These are phyloP conservation scores for Zosterops borbonicus DNA, from an alignment of 2,113 vertebrate species.

Conservation along the genomic window DNA sequence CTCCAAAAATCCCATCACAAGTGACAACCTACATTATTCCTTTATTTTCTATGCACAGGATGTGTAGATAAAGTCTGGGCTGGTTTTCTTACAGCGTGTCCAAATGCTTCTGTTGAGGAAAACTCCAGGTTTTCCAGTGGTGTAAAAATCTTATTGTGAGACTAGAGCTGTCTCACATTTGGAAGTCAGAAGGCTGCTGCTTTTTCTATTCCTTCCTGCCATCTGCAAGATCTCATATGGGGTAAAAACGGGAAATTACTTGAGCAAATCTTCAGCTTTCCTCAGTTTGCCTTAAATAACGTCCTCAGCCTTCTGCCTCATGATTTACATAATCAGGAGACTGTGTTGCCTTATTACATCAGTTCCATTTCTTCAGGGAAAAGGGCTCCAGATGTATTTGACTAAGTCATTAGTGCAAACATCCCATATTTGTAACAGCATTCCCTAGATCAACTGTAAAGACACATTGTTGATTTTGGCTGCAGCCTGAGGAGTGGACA, in stretches of 20 bases:
- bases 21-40: background rate
- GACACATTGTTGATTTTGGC: constrained; percentile 61
- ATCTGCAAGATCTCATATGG: constrained; percentile 37
- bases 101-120: background rate
- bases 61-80: background rate
- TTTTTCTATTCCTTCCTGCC: constrained; percentile 28
- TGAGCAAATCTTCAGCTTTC: constrained; percentile 37
- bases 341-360: constrained; percentile 37
- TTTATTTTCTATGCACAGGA: background rate
- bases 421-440: constrained; percentile 40
- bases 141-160: background rate
- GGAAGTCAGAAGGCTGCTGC: background rate
- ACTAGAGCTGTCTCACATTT: background rate
- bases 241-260: constrained; percentile 14
- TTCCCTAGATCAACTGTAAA: constrained; percentile 37
- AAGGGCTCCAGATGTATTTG: constrained; percentile 60
- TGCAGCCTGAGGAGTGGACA: constrained; percentile 11
- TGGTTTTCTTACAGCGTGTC: background rate
- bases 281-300: constrained; percentile 43
- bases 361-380: constrained; percentile 46
- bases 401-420: constrained; percentile 53
- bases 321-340: constrained; percentile 67
- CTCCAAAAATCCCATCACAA: background rate
- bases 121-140: background rate
- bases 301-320: background rate